phyloP scores from a whole-genome alignment of 2,888 invertebrate species.

The Helicoverpa assulta region DNA sequence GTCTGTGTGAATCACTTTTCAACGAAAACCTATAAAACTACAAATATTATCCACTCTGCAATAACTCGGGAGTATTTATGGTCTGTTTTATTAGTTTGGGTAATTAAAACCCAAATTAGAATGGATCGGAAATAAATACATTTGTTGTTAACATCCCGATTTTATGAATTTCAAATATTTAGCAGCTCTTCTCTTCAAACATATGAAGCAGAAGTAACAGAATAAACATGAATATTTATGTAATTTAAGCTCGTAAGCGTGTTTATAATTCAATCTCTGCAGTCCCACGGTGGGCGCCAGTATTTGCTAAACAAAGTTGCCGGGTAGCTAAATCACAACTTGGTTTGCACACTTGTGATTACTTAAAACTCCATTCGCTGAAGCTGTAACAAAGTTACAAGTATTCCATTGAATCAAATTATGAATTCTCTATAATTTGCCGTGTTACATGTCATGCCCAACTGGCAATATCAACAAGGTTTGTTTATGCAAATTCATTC shows the following conservation, averaged over 20 bases:
- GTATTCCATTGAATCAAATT: constrained; percentile 19
- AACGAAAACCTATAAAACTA: not conserved
- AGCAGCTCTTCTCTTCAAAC: constrained; percentile 51
- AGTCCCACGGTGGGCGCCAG: constrained; percentile 67
- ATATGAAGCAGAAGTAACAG: constrained; percentile 53
- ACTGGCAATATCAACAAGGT: constrained; percentile 52
- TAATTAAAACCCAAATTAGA: not conserved
- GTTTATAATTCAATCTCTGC: constrained; percentile 73
- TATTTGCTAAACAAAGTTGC: constrained; percentile 75
- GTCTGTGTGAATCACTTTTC: not conserved
- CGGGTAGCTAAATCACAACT: constrained; percentile 66
- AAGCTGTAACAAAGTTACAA: constrained; percentile 29
- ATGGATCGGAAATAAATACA: not conserved
- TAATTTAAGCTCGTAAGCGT: constrained; percentile 68
- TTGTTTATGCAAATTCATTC: constrained; percentile 74
- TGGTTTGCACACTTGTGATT: constrained; percentile 65
- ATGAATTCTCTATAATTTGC: constrained; percentile 24
- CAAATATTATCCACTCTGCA: not conserved
- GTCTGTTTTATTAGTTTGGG: not conserved
- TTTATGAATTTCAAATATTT: constrained; percentile 49
- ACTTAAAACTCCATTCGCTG: constrained; percentile 56
- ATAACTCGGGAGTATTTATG: not conserved
- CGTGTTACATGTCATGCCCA: constrained; percentile 39
- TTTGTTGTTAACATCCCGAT: constrained; percentile 7
- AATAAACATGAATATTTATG: constrained; percentile 76